Conservation (phyloP, 92 coral and sea anemone genomes). For the Meandrina meandrites region DNA sequence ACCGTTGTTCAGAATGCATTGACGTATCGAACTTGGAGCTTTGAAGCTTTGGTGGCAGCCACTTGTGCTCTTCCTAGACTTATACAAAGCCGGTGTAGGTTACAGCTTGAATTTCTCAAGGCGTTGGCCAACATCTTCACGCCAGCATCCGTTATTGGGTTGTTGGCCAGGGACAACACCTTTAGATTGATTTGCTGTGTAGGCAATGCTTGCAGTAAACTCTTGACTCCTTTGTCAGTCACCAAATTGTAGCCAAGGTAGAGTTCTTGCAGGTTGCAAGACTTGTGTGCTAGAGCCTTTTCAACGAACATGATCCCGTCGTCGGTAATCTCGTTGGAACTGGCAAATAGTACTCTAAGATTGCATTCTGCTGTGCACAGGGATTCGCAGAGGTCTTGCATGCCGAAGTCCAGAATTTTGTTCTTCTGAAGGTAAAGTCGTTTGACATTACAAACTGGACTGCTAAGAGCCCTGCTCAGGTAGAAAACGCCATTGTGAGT, state of each 20-base stretch:
- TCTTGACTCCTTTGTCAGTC: constrained; percentile 47
- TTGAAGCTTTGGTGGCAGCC: constrained; percentile 23
- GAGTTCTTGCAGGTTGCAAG: constrained; percentile 44
- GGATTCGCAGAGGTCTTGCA: constrained; percentile 47
- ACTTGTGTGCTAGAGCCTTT: constrained; percentile 34
- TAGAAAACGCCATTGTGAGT: constrained; percentile 33
- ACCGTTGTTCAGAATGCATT: constrained; percentile 15
- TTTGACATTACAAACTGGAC: constrained; percentile 24
- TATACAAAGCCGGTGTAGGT: constrained; percentile 35
- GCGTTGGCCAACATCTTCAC: constrained; percentile 50
- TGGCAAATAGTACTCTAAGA: constrained; percentile 32
- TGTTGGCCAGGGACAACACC: constrained; percentile 41
- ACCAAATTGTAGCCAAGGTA: constrained; percentile 47
- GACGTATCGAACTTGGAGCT: constrained; percentile 52
- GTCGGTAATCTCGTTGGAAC: constrained; percentile 52
- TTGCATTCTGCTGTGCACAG: constrained; percentile 29
- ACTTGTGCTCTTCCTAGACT: constrained; percentile 27
- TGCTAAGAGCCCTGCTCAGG: constrained; percentile 44
- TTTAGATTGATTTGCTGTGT: constrained; percentile 31
- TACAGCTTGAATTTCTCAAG: constrained; percentile 36
- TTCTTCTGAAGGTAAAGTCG: constrained; percentile 39
- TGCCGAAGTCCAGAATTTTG: constrained; percentile 38
- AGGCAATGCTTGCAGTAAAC: constrained; percentile 37
- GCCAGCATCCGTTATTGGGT: constrained; percentile 44
- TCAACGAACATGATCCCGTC: constrained; percentile 33